phyloP scores from a whole-genome alignment of 2,888 invertebrate species.

The Stomorhina lunata region DNA sequence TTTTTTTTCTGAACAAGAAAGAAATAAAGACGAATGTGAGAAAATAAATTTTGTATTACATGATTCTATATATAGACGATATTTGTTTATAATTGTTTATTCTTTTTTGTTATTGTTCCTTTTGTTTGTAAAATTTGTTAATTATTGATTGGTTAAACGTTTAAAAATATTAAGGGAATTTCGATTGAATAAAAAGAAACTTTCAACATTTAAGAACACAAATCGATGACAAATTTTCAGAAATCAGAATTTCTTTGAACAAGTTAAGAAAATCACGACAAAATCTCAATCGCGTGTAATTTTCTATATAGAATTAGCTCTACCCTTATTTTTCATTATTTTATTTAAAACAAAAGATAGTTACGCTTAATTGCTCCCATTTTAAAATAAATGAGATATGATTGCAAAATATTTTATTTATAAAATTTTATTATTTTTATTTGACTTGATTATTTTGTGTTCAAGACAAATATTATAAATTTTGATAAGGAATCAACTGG shows the following conservation, averaged over 20 bases:
- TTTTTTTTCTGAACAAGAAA: too few relatives aligned
- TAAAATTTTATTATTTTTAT: constrained; percentile 1
- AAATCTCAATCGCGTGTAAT: too few relatives aligned
- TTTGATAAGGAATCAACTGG: constrained; percentile 14
- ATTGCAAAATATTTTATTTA: constrained; percentile 2
- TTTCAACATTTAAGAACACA: too few relatives aligned
- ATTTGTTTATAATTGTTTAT: background rate
- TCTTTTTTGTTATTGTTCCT: background rate
- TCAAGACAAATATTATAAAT: background rate
- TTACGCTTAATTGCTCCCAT: background rate
- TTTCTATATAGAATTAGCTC: too few relatives aligned
- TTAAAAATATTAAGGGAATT: too few relatives aligned
- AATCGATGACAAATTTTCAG: too few relatives aligned
- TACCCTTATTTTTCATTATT: too few relatives aligned
- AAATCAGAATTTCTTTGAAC: too few relatives aligned
- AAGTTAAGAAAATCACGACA: too few relatives aligned
- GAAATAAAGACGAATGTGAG: background rate
- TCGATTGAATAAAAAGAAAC: background rate
- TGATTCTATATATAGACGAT: background rate
- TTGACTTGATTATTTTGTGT: background rate
- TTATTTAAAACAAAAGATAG: too few relatives aligned
- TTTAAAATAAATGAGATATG: background rate
- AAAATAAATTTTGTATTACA: constrained; percentile 7
- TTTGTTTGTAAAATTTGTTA: background rate
- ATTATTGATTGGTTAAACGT: background rate